Evolutionary conservation across 2,888 invertebrate genomes (phyloP), one percentile per base, ranked within the genome.

Genomic region (Schizaphis graminum): DNA sequence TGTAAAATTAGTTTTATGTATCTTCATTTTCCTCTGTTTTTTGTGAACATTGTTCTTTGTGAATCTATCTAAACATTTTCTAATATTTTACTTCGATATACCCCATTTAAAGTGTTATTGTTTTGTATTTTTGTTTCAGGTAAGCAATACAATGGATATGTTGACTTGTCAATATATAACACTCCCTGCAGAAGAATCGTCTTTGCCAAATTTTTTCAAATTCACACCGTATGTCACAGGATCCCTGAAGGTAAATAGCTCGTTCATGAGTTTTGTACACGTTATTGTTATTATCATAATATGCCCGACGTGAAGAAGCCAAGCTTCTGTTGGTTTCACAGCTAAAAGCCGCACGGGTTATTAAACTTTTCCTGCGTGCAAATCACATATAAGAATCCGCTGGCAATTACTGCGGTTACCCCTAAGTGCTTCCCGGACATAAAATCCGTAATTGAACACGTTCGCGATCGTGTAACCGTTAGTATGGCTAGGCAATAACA

Each of bases 401-500:
- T 56, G 77, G 88, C 89, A 93, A 93, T 90, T 89, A 93, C 93
- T 3, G 85, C 41, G 84, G 35, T 47, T 85, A 84, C n/a, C 89
- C 84, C 89, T 93, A 93, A 93, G 93, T 93, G 93, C 93, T 93
- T 89, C 89, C 61, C 57, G 90, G 85, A 93, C 85, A 90, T 93
- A 93, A 93, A 93, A 93, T 90, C 93, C 85, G 93, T 90, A 93
- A 90, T 93, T 93, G 93, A 93, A 93, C 93, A 90, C 89, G 93
- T 93, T 93, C 89, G 89, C 89, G 84, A 93, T 93, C 93, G 57
- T 85, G 93, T 93, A 57, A 89, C 93, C 90, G 57, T 85, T 93
- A 90, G 89, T 93, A 47, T 16, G 88, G 53, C 21, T 5, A 57
- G 24, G 93, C 47, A 93, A 93, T 90, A 93, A 93, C 85, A 77